These are phyloP conservation scores for Plumapathes pennacea DNA, from an alignment of 92 coral and sea anemone species.

Conservation along the genomic window DNA sequence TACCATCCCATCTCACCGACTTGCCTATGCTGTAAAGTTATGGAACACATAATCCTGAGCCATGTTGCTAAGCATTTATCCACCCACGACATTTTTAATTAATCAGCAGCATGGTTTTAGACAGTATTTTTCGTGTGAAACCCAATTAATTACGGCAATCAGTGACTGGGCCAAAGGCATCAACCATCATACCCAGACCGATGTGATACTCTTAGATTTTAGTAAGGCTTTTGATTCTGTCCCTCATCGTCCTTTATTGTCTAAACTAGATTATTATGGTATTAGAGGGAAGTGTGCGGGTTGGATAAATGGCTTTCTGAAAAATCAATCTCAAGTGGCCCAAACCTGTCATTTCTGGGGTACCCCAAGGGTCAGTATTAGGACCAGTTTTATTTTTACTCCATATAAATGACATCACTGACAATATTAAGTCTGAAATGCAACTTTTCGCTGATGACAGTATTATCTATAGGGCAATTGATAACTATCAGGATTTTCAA, in stretches of 20 bases:
- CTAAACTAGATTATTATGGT: conserved; percentile 21
- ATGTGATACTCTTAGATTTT: conserved; percentile 10
- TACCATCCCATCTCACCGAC: conserved; percentile 36
- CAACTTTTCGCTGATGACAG: too few species aligned
- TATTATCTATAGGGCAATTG: too few species aligned
- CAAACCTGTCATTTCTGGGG: too few species aligned
- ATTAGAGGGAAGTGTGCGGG: neutral
- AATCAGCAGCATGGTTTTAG: neutral
- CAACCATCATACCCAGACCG: conserved; percentile 8
- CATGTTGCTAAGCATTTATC: conserved; percentile 12
- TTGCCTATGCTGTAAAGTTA: conserved; percentile 30
- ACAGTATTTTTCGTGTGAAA: conserved; percentile 8
- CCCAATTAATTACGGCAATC: conserved; percentile 20
- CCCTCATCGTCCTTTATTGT: conserved; percentile 13
- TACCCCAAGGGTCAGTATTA: too few species aligned
- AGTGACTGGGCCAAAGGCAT: conserved; percentile 17
- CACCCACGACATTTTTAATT: neutral
- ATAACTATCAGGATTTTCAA: too few species aligned
- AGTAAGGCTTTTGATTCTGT: conserved; percentile 19
- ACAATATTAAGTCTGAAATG: too few species aligned
- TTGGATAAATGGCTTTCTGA: conserved; percentile 6
- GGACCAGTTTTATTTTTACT: too few species aligned
- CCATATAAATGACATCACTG: too few species aligned
- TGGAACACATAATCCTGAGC: conserved; percentile 25
- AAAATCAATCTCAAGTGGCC: conserved; percentile 5